Conservation (phyloP, 2,888 invertebrate genomes). For the Chloroclystis v-ata region DNA sequence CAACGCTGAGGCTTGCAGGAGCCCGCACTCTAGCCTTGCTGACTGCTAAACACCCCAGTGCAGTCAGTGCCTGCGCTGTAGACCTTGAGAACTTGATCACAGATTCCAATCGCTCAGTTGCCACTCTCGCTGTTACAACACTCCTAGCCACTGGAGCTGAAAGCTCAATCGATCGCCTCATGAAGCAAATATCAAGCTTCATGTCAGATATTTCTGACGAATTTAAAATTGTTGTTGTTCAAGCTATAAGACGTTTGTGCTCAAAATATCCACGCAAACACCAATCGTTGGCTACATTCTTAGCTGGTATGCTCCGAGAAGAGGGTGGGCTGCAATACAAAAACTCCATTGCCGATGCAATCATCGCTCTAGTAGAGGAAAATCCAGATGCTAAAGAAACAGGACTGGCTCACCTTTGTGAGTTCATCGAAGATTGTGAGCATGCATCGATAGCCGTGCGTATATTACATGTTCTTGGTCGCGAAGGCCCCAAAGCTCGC, state of each 20-base stretch:
- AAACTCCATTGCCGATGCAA: slow-evolving; percentile 98
- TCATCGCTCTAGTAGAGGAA: slow-evolving; percentile 97
- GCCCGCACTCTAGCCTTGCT: slow-evolving; percentile 97
- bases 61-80: slow-evolving; percentile 97
- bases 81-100: slow-evolving; percentile 99
- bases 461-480: slow-evolving; percentile 96
- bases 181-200: slow-evolving; percentile 99
- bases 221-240: slow-evolving; percentile 99
- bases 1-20: slow-evolving; percentile 97
- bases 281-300: slow-evolving; percentile 95
- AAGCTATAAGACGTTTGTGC: slow-evolving; percentile 92
- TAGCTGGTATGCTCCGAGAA: slow-evolving; percentile 97
- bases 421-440: slow-evolving; percentile 99
- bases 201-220: slow-evolving; percentile 99
- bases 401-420: slow-evolving; percentile 96
- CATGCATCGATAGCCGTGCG: slow-evolving; percentile 97
- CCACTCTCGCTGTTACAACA: slow-evolving; percentile 98
- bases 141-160: slow-evolving; percentile 98
- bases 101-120: slow-evolving; percentile 97
- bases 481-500: slow-evolving; percentile 97
- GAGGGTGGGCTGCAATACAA: slow-evolving; percentile 99
- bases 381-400: slow-evolving; percentile 98
- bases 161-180: slow-evolving; percentile 96
- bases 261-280: slow-evolving; percentile 98
- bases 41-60: slow-evolving; percentile 96